Evolutionary conservation across 2,888 invertebrate species (phyloP).

Genomic region (Drosophila meridionalis): DNA sequence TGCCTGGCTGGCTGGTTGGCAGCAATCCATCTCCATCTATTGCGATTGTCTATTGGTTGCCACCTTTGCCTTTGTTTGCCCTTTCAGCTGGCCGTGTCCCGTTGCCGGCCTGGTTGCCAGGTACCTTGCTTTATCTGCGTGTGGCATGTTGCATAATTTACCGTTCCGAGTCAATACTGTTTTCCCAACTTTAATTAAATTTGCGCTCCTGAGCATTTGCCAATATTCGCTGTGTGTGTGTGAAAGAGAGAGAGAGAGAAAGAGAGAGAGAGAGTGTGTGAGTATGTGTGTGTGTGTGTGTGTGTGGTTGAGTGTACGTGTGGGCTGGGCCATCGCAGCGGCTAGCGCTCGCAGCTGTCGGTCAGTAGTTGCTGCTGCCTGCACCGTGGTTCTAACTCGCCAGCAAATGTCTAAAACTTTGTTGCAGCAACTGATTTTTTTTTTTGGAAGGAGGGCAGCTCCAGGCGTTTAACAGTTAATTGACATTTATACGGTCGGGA

Average conservation of each 20-base stretch:
- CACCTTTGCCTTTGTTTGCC: conserved; percentile 32
- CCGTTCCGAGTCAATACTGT: conserved; percentile 72
- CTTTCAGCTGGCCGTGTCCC: conserved; percentile 29
- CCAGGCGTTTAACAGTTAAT: conserved; percentile 64
- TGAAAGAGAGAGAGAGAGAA: too few relatives aligned
- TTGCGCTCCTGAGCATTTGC: conserved; percentile 65
- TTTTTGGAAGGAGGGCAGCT: conserved; percentile 15
- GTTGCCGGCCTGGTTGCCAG: conserved; percentile 17
- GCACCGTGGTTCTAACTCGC: conserved; percentile 53
- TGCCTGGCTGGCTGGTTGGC: conserved; percentile 16
- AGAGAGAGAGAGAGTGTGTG: conserved; percentile 1
- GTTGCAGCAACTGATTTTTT: conserved; percentile 23
- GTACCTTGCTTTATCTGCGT: conserved; percentile 54
- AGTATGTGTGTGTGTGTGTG: neutral
- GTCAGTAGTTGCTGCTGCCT: conserved; percentile 11
- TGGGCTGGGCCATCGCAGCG: neutral
- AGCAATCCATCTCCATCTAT: conserved; percentile 51
- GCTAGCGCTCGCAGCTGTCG: conserved; percentile 13
- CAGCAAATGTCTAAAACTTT: conserved; percentile 60
- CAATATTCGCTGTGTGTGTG: conserved; percentile 30
- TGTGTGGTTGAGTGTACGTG: conserved; percentile 12
- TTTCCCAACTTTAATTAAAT: conserved; percentile 76
- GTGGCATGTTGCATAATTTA: conserved; percentile 74
- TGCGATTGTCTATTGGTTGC: conserved; percentile 41
- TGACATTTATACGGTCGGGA: conserved; percentile 45